Percentiles rank a stretch among this genome's conserved stretches.
Conservation (phyloP, 2,113 vertebrate species). For the Oriolus oriolus region DNA sequence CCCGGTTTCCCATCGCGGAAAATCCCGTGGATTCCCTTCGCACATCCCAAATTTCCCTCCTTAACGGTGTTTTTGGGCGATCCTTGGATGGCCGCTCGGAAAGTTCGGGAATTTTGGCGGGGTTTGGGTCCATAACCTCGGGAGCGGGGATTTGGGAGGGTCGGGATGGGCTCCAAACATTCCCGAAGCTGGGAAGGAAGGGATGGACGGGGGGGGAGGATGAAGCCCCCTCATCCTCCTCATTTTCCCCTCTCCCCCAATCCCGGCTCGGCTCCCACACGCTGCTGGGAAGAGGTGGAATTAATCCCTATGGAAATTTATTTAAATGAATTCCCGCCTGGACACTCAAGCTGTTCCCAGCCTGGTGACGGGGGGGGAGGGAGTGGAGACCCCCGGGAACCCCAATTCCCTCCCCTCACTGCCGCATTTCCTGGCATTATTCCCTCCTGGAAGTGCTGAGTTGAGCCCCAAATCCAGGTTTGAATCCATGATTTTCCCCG, state of each 20-base stretch:
- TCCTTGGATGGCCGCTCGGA: accelerated
- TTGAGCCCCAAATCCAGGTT: background rate
- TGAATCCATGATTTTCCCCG: background rate
- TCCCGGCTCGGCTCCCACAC: background rate
- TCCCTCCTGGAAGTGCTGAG: background rate
- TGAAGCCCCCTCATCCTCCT: background rate
- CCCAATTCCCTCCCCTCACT: background rate
- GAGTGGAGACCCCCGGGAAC: accelerated
- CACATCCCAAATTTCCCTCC: background rate
- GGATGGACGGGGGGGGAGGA: background rate
- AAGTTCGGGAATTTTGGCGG: background rate
- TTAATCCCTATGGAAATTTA: conserved; percentile 79
- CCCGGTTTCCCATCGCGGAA: accelerated
- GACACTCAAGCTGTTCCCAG: conserved; percentile 30
- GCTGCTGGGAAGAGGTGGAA: background rate
- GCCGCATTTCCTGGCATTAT: accelerated
- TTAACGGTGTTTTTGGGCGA: accelerated
- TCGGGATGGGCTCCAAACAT: background rate
- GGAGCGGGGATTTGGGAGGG: accelerated
- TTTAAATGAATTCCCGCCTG: conserved; percentile 68
- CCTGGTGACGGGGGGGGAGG: background rate
- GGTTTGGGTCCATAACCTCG: background rate
- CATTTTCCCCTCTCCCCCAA: background rate
- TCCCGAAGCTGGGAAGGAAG: background rate
- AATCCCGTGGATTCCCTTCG: background rate